These are phyloP conservation scores for Habroteleia sp. DNA, from an alignment of 2,888 invertebrate species.

Conservation along the genomic window DNA sequence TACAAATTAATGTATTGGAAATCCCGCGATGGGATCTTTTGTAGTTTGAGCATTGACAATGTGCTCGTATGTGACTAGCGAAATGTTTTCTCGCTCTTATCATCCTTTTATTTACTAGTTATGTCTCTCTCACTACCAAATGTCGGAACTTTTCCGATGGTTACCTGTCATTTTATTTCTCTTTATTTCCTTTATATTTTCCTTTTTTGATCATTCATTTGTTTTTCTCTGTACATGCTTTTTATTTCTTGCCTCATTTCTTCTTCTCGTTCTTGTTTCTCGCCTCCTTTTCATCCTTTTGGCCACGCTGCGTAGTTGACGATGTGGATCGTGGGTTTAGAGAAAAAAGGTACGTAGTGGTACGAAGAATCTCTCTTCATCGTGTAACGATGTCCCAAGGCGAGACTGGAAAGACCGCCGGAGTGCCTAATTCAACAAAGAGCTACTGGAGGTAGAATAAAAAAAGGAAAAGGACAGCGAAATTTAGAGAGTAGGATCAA, in stretches of 20 bases:
- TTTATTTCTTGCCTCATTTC: constrained; percentile 10
- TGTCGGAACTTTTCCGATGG: constrained; percentile 48
- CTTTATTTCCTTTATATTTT: constrained; percentile 20
- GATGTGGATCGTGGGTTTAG: constrained; percentile 36
- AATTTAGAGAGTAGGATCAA: constrained; percentile 41
- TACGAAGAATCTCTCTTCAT: constrained; percentile 68
- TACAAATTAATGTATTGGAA: too few relatives aligned
- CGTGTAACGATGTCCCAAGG: constrained; percentile 75
- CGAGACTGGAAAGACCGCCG: constrained; percentile 68
- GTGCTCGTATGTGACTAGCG: too few relatives aligned
- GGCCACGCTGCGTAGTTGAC: constrained; percentile 33
- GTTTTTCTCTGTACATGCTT: not conserved
- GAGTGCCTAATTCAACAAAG: constrained; percentile 72
- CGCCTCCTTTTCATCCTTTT: constrained; percentile 23
- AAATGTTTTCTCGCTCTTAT: too few relatives aligned
- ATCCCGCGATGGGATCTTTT: too few relatives aligned
- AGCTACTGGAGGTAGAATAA: constrained; percentile 63
- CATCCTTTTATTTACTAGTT: too few relatives aligned
- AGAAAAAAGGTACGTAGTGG: constrained; percentile 40
- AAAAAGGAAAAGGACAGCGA: constrained; percentile 43
- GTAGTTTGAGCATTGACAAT: too few relatives aligned
- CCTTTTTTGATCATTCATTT: constrained; percentile 10
- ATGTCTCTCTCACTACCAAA: too few relatives aligned
- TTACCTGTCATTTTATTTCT: constrained; percentile 34
- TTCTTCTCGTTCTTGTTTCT: constrained; percentile 3